These are phyloP conservation scores for Colossoma macropomum DNA, from an alignment of 2,113 vertebrate genomes.

Conservation along the genomic window DNA sequence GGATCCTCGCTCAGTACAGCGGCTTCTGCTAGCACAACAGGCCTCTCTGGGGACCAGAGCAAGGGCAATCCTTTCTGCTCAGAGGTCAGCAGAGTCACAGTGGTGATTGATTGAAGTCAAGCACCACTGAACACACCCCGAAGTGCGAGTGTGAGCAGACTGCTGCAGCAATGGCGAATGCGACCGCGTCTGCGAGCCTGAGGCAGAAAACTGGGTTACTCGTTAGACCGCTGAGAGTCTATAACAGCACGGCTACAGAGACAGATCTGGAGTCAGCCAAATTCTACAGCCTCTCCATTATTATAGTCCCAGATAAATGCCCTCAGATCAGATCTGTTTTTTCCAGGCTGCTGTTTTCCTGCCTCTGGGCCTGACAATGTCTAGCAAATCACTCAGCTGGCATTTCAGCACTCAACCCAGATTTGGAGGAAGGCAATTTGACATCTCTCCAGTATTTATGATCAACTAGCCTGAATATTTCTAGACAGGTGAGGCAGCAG, in stretches of 20 bases:
- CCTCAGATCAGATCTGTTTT: background rate
- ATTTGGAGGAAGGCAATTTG: background rate
- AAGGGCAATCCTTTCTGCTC: conserved; percentile 33
- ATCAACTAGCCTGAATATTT: conserved; percentile 18
- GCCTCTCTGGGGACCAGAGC: conserved; percentile 22
- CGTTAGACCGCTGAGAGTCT: background rate
- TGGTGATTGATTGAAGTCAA: conserved; percentile 48
- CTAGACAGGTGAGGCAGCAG: background rate
- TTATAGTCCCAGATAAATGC: background rate
- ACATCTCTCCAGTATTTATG: conserved; percentile 19
- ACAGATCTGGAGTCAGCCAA: background rate
- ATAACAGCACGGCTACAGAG: background rate
- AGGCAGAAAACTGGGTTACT: background rate
- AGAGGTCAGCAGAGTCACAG: conserved; percentile 28
- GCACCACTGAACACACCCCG: conserved; percentile 38
- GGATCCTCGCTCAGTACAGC: background rate
- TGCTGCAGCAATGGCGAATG: background rate
- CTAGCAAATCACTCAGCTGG: conserved; percentile 25
- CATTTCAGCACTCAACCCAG: conserved; percentile 2
- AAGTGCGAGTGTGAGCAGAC: conserved; percentile 10
- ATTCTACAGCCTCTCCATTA: background rate
- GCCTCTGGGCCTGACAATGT: background rate
- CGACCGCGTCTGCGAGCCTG: background rate
- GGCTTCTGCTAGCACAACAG: background rate
- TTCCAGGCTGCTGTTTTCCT: background rate